Conservation (phyloP, 2,888 invertebrate species). For the Hypercompe scribonia region DNA sequence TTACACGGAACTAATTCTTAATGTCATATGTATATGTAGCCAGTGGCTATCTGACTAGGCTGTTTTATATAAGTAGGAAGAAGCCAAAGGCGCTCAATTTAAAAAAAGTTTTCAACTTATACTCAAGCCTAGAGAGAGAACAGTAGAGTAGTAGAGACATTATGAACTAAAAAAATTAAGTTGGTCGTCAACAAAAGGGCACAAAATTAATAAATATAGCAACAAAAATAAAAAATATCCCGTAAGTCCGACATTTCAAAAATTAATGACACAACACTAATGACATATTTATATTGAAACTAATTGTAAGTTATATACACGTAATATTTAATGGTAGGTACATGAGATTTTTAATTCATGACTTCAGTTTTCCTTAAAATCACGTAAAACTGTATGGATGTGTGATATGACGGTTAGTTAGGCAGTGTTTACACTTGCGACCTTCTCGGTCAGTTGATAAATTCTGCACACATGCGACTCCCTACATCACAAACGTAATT, state of each 20-base stretch:
- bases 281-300: background rate
- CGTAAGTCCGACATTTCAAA: background rate
- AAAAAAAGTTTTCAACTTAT: no score
- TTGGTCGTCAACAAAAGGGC: no score
- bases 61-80: no score
- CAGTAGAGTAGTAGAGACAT: no score
- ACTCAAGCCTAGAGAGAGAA: no score
- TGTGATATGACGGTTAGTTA: conserved; percentile 78
- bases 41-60: no score
- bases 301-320: background rate
- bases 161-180: no score
- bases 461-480: conserved; percentile 70
- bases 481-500: conserved; percentile 64
- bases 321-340: background rate
- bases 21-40: background rate
- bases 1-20: background rate
- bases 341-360: background rate
- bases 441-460: conserved; percentile 73
- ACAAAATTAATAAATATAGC: background rate
- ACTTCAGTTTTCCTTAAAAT: conserved; percentile 27
- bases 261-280: background rate
- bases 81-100: no score
- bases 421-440: conserved; percentile 67
- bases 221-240: background rate
- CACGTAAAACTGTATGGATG: conserved; percentile 38